Conservation (phyloP, 1,140 invertebrate species). For the Cyphomyrmex costatus region DNA sequence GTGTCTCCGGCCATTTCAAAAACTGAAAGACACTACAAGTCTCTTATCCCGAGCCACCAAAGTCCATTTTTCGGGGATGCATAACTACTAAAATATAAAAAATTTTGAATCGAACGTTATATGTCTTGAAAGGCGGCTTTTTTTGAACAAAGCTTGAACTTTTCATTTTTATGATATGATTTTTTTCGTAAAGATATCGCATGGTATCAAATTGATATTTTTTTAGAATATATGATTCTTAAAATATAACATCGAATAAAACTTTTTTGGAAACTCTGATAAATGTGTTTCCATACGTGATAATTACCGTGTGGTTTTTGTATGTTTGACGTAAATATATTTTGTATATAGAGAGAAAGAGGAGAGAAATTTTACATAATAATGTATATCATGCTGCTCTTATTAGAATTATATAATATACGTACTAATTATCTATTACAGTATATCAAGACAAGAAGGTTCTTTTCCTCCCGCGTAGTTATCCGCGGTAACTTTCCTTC, state of each 20-base stretch:
- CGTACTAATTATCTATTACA: background rate
- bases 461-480: conserved; percentile 43
- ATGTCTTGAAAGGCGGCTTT: too few species aligned
- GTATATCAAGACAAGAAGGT: background rate
- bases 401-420: conserved; percentile 5
- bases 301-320: background rate
- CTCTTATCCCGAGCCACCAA: too few species aligned
- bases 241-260: background rate
- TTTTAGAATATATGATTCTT: conserved; percentile 20
- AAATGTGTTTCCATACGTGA: conserved; percentile 10
- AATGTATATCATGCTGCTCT: background rate
- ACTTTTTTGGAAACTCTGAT: background rate
- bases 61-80: too few species aligned
- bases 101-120: too few species aligned
- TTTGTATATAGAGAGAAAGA: background rate
- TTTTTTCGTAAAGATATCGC: too few species aligned
- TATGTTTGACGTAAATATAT: background rate
- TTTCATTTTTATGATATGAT: too few species aligned
- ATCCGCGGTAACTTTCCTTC: conserved; percentile 66
- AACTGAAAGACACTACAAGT: too few species aligned
- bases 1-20: too few species aligned
- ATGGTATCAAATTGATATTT: too few species aligned
- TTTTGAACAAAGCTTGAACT: too few species aligned
- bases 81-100: too few species aligned
- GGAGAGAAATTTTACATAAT: too few species aligned